Conservation (phyloP, 2,113 vertebrate genomes). For the Pedetes capensis region DNA sequence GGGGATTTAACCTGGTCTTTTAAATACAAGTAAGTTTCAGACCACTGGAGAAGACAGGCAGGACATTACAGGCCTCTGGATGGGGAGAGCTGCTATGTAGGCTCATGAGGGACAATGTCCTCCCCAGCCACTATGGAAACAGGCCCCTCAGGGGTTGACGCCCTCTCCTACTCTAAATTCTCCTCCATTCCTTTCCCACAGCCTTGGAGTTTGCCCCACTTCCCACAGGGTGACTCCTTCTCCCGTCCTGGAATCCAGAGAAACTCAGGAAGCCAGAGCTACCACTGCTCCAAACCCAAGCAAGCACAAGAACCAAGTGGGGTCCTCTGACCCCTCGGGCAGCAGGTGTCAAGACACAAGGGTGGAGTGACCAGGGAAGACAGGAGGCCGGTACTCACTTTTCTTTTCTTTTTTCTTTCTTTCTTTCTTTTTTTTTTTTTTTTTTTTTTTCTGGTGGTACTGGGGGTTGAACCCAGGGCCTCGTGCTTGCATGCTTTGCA, state of each 20-base stretch:
- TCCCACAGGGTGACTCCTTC: not conserved
- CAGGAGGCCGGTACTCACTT: not conserved
- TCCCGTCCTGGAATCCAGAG: not conserved
- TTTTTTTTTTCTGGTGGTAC: too few relatives aligned
- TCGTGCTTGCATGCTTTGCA: too few relatives aligned
- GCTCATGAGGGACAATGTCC: not conserved
- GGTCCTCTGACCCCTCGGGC: not conserved
- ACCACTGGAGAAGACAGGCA: not conserved
- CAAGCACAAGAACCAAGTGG: not conserved
- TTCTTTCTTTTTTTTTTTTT: too few relatives aligned
- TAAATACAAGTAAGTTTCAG: not conserved
- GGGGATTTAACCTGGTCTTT: not conserved
- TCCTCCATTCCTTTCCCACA: not conserved
- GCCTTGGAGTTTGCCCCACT: not conserved
- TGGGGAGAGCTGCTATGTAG: not conserved
- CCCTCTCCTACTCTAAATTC: not conserved
- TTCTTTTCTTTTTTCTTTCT: too few relatives aligned
- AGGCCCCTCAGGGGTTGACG: not conserved
- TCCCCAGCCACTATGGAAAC: rapidly evolving
- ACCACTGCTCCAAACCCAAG: not conserved
- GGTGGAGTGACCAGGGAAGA: not conserved
- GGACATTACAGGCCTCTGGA: not conserved
- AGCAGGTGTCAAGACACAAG: not conserved
- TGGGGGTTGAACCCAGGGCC: too few relatives aligned
- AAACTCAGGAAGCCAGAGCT: not conserved